A percentile compares a stretch with the other conserved stretches of the same genome.
These are phyloP conservation scores for Monarcha castaneiventris DNA, from an alignment of 2,113 vertebrate genomes.

Conservation along the genomic window DNA sequence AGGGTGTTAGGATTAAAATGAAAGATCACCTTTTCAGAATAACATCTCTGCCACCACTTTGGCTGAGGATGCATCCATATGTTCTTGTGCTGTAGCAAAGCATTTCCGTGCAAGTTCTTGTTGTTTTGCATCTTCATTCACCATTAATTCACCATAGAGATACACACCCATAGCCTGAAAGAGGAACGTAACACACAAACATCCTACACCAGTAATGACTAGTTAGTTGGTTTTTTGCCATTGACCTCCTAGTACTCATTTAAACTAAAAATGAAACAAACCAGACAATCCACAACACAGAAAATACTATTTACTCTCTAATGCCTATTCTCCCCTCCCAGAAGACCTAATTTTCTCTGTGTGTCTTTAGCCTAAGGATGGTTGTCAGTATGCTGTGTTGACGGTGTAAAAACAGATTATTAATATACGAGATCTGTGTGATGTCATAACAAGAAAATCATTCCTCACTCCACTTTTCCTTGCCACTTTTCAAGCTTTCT, in stretches of 20 bases:
- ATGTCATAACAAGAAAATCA: not conserved
- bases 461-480: not conserved
- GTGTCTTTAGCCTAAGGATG: not conserved
- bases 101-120: slow-evolving; percentile 86
- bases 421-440: not conserved
- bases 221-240: not conserved
- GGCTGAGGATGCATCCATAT: slow-evolving; percentile 85
- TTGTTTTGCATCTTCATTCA: slow-evolving; percentile 86
- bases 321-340: fast-evolving
- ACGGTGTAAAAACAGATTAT: not conserved
- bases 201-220: not conserved
- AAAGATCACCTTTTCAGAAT: slow-evolving; percentile 80
- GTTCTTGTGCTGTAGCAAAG: slow-evolving; percentile 78
- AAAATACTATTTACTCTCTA: not conserved
- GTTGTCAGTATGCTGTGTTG: not conserved
- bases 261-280: not conserved
- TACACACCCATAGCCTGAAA: slow-evolving; percentile 95
- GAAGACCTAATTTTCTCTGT: not conserved
- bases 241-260: not conserved
- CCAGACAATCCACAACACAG: not conserved
- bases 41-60: slow-evolving; percentile 93
- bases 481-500: not conserved
- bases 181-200: not conserved
- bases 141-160: slow-evolving; percentile 96
- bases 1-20: not conserved